phyloP scores from a whole-genome alignment of 2,888 invertebrate species.

The Agrochola circellaris region DNA sequence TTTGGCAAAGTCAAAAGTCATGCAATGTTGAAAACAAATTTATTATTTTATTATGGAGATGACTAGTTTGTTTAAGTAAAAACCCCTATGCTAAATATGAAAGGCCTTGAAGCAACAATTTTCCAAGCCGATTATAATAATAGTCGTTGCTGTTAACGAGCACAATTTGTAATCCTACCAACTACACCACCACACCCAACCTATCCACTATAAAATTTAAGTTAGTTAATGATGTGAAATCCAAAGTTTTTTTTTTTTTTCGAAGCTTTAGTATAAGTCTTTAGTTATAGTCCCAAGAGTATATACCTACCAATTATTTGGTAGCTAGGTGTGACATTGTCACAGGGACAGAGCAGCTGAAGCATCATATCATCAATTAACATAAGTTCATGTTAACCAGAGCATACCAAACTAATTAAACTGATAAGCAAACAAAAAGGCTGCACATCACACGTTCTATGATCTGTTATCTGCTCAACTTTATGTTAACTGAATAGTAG shows the following conservation, averaged over 20 bases:
- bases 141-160: background rate
- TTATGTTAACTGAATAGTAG: background rate
- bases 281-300: too few species aligned
- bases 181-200: too few species aligned
- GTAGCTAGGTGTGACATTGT: too few species aligned
- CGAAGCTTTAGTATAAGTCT: too few species aligned
- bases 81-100: background rate
- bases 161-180: background rate
- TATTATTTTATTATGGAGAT: background rate
- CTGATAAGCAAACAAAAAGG: slow-evolving; percentile 26
- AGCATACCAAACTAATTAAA: slow-evolving; percentile 30
- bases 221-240: background rate
- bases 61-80: background rate
- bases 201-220: background rate
- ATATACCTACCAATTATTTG: too few species aligned
- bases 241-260: background rate
- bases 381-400: slow-evolving; percentile 27
- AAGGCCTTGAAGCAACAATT: too few species aligned
- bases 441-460: slow-evolving; percentile 27
- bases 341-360: too few species aligned
- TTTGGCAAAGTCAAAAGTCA: background rate
- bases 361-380: slow-evolving; percentile 6
- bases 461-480: slow-evolving; percentile 24
- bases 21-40: background rate
- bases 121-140: too few species aligned